phyloP scores from a whole-genome alignment of 2,797 vertebrate genomes.

The Varecia variegata region DNA sequence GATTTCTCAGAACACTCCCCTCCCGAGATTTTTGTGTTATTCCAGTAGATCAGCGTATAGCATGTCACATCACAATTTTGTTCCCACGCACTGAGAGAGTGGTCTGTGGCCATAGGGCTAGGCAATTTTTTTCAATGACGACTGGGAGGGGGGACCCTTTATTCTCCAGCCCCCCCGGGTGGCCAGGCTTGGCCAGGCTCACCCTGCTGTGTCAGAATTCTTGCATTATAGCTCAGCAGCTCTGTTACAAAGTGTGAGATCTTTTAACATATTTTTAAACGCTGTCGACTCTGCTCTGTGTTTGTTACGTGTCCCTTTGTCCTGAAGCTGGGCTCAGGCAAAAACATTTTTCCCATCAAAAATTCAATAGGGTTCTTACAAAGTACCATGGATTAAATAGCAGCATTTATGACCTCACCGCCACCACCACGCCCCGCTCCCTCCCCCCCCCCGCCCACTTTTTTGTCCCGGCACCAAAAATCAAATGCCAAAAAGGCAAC shows the following conservation, averaged over 20 bases:
- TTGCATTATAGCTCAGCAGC: constrained; percentile 70
- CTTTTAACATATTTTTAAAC: constrained; percentile 77
- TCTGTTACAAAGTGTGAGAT: constrained; percentile 70
- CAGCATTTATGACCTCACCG: constrained; percentile 76
- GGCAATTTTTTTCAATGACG: not conserved
- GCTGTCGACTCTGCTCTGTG: constrained; percentile 74
- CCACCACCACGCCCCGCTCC: not conserved
- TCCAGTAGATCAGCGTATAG: not conserved
- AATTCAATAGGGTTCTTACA: constrained; percentile 80
- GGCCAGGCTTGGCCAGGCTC: constrained; percentile 66
- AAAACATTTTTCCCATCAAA: constrained; percentile 80
- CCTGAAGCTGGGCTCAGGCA: not conserved
- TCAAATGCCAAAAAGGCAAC: constrained; percentile 80
- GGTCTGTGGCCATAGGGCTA: not conserved
- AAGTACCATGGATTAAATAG: constrained; percentile 83
- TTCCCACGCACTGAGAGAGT: not conserved
- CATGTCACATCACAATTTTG: not conserved
- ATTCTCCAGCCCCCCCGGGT: not conserved
- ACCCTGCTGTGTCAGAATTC: constrained; percentile 78
- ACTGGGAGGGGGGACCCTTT: not conserved
- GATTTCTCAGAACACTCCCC: not conserved
- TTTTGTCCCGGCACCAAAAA: constrained; percentile 80
- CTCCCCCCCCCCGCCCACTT: not conserved
- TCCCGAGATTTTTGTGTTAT: not conserved
- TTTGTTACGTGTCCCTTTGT: constrained; percentile 67